Conservation (phyloP, 2,888 invertebrate genomes). For the Bellardia pandia region DNA sequence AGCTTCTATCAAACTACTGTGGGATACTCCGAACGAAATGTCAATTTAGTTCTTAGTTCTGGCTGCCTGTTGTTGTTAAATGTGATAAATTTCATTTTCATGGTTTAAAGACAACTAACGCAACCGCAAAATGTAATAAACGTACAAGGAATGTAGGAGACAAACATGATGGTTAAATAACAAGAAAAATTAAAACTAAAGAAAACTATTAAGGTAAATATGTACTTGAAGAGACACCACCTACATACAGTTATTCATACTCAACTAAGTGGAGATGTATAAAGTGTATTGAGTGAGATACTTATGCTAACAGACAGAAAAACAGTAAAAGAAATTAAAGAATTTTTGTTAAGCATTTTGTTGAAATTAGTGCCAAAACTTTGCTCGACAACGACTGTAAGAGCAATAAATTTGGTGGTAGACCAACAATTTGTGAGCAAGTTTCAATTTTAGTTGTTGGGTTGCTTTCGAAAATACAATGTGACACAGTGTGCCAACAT, state of each 20-base stretch:
- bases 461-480: not conserved
- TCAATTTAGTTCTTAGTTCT: constrained; percentile 11
- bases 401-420: not conserved
- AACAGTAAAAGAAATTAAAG: not conserved
- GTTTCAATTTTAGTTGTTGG: not conserved
- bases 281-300: not conserved
- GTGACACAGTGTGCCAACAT: not conserved
- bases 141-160: not conserved
- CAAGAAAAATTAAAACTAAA: not conserved
- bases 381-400: not conserved
- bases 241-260: too few relatives aligned
- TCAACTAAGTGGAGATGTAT: not conserved
- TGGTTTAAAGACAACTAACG: constrained; percentile 17
- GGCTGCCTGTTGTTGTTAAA: not conserved
- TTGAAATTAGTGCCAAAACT: not conserved
- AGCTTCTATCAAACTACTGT: not conserved
- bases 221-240: not conserved
- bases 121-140: constrained; percentile 20
- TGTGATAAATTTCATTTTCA: constrained; percentile 11
- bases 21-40: not conserved
- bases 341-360: not conserved
- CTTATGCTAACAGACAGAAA: not conserved
- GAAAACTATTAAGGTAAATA: not conserved
- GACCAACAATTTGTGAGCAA: not conserved
- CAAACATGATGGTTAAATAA: not conserved